phyloP scores from a whole-genome alignment of 2,113 vertebrate species.

The Gopherus flavomarginatus region DNA sequence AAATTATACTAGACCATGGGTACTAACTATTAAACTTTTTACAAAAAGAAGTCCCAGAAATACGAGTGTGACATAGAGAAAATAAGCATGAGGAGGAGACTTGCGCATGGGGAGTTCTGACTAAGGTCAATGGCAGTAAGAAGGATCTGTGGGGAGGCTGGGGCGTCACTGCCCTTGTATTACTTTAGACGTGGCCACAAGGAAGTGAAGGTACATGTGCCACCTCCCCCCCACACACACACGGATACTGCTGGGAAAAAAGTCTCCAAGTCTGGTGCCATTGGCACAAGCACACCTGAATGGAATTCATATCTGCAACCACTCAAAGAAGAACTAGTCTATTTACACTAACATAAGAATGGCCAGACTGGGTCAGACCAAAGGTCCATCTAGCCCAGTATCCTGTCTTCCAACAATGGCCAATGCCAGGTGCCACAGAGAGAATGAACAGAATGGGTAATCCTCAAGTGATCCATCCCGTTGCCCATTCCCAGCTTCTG shows the following conservation, averaged over 20 bases:
- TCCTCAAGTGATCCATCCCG: too few species aligned
- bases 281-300: background rate
- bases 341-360: background rate
- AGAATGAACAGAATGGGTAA: too few species aligned
- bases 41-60: background rate
- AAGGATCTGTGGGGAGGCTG: background rate
- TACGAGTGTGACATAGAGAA: background rate
- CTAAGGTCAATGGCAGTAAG: background rate
- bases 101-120: background rate
- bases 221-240: too few species aligned
- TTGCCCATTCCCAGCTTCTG: too few species aligned
- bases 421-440: too few species aligned
- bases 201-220: background rate
- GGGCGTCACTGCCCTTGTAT: background rate
- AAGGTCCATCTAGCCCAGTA: too few species aligned
- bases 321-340: background rate
- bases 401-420: too few species aligned
- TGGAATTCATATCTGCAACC: background rate
- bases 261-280: background rate
- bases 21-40: background rate
- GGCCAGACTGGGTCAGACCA: too few species aligned
- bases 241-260: background rate
- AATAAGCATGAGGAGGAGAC: background rate
- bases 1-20: background rate
- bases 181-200: background rate